Base-by-base conservation (phyloP, 2,888 invertebrate species). In the Hetaerina titia region DNA sequence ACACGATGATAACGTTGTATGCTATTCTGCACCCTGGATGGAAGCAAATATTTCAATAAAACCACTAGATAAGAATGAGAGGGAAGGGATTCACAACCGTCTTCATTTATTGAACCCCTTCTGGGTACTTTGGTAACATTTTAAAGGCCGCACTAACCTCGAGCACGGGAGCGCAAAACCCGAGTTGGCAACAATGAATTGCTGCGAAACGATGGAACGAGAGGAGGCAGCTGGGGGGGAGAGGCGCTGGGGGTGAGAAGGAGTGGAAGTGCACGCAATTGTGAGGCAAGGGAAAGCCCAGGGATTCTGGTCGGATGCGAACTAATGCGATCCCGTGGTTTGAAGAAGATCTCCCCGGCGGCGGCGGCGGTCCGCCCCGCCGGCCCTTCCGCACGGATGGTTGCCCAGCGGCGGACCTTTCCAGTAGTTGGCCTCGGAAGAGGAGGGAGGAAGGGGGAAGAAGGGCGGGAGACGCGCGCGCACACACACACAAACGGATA, bases 321-420 rank as follows among this genome's bases (percentile, higher is more conserved):
- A 92, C 92, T 92, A 92, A 92, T 74, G 92, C 92, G 92, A 92
- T 92, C 92, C 92, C 92, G 92, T 92, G 92, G 92, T 92, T 92
- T 69, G 92, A 69, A 92, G 92, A 90, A 64, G 25, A 8, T 64
- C 90, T 45, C 90, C 60, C 8, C n/a, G 69, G 69, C 22, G 69
- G 69, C 69, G 69, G 81, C 25, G 45, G 45, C 19, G 64, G 45
- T 45, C 64, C 45, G 19, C 92, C 92, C 22, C 31, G 60, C 31
- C 63, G 63, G n/a, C 19, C 90, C 92, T 92, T 92, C 92, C 92
- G 92, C 92, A 92, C 92, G 92, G 69, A 92, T 92, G 92, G 31
- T 13, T 81, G n/a, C 25, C 81, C 81, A 69, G 45, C 89, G 22
- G 63, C 60, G 31, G 31, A 64, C 90, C 90, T 63, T 90, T 90